Evolutionary conservation across 2,888 invertebrate species (phyloP).

Genomic region (Thymelicus acteon): DNA sequence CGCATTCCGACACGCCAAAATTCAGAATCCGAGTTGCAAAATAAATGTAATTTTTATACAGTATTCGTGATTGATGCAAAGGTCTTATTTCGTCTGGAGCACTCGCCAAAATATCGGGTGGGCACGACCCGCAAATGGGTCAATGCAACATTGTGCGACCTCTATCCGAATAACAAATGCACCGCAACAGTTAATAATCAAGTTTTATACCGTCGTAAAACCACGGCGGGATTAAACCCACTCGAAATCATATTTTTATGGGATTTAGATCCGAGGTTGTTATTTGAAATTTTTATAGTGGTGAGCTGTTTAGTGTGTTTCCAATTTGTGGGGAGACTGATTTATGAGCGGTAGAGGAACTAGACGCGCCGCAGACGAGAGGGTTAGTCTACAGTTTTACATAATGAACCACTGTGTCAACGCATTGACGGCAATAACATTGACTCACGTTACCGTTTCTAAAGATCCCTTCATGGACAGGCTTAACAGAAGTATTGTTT

Average conservation of each 20-base stretch:
- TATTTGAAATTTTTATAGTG: slow-evolving; percentile 73
- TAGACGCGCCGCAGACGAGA: slow-evolving; percentile 71
- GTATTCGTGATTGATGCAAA: slow-evolving; percentile 43
- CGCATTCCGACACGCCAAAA: slow-evolving; percentile 23
- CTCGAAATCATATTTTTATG: slow-evolving; percentile 82
- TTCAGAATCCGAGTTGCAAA: slow-evolving; percentile 16
- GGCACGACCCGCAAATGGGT: slow-evolving; percentile 68
- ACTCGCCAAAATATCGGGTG: slow-evolving; percentile 71
- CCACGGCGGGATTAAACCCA: slow-evolving; percentile 75
- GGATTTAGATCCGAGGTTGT: slow-evolving; percentile 80
- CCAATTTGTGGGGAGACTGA: slow-evolving; percentile 75
- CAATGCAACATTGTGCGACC: slow-evolving; percentile 77
- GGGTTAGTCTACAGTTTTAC: slow-evolving; percentile 4
- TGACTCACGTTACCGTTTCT: slow-evolving; percentile 47
- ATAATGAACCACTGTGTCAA: slow-evolving; percentile 48
- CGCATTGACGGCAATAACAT: slow-evolving; percentile 50
- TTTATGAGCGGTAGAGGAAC: slow-evolving; percentile 66
- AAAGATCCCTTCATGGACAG: slow-evolving; percentile 32
- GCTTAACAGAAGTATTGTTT: slow-evolving; percentile 7
- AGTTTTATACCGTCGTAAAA: slow-evolving; percentile 80
- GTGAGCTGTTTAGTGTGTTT: slow-evolving; percentile 70
- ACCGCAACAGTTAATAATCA: slow-evolving; percentile 76
- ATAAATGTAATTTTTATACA: slow-evolving; percentile 33
- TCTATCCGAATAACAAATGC: slow-evolving; percentile 57
- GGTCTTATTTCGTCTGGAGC: slow-evolving; percentile 73